These are phyloP conservation scores for Apocheima hispidaria DNA, from an alignment of 2,888 invertebrate genomes.

Conservation along the genomic window DNA sequence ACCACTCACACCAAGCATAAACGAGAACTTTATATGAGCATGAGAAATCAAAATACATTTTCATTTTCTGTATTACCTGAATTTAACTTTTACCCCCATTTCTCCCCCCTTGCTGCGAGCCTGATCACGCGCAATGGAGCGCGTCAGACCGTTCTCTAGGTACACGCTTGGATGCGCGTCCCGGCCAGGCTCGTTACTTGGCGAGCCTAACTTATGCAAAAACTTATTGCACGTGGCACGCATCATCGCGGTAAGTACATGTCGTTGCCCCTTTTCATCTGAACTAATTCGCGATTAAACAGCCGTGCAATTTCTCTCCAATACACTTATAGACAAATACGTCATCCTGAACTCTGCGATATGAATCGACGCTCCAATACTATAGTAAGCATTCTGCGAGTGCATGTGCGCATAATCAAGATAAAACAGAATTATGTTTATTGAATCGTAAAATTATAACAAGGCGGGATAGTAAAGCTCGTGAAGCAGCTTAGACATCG, in stretches of 20 bases:
- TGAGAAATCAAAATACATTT: too few relatives aligned
- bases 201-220: constrained; percentile 41
- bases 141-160: constrained; percentile 66
- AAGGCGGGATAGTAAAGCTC: constrained; percentile 21
- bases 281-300: constrained; percentile 18
- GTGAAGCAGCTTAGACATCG: constrained; percentile 14
- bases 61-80: too few relatives aligned
- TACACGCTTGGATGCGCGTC: constrained; percentile 69
- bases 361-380: constrained; percentile 1
- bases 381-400: background rate
- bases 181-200: constrained; percentile 43
- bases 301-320: constrained; percentile 21
- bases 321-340: constrained; percentile 22
- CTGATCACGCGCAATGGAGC: constrained; percentile 67
- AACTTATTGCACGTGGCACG: constrained; percentile 42
- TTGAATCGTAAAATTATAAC: constrained; percentile 21
- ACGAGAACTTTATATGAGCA: too few relatives aligned
- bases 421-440: constrained; percentile 6
- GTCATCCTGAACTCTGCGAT: constrained; percentile 8
- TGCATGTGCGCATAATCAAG: constrained; percentile 6
- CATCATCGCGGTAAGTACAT: constrained; percentile 37
- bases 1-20: too few relatives aligned
- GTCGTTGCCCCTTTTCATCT: constrained; percentile 40
- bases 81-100: background rate
- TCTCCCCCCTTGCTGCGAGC: constrained; percentile 30